Percentiles rank a stretch among this genome's conserved stretches.
phyloP scores from a whole-genome alignment of 2,797 vertebrate genomes.

The Catamblyrhynchus diadema region DNA sequence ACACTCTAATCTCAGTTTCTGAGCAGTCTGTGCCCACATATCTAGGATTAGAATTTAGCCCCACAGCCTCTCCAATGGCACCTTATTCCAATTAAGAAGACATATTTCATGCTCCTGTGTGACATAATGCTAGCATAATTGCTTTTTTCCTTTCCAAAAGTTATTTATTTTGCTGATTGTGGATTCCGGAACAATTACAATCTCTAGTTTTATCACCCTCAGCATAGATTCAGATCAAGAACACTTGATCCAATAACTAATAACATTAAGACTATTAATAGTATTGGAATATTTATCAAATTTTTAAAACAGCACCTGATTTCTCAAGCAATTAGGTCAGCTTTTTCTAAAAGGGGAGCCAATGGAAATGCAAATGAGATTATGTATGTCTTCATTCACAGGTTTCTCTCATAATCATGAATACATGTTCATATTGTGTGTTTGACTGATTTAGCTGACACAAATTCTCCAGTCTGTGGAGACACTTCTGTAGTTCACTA shows the following conservation, averaged over 20 bases:
- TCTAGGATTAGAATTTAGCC: conserved; percentile 52
- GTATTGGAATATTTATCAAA: neutral
- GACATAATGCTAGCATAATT: neutral
- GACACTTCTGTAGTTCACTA: neutral
- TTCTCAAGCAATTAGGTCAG: neutral
- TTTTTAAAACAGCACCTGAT: neutral
- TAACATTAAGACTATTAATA: neutral
- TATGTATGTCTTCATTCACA: neutral
- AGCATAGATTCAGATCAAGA: neutral
- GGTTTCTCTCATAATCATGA: neutral
- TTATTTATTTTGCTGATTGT: neutral
- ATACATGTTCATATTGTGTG: neutral
- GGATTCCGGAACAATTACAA: neutral
- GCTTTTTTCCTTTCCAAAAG: neutral
- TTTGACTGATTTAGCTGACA: neutral
- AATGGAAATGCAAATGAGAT: neutral
- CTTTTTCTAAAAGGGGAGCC: neutral
- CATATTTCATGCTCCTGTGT: neutral
- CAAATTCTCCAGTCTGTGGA: neutral
- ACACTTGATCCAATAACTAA: neutral
- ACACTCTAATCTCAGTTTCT: conserved; percentile 50
- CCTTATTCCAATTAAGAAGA: neutral
- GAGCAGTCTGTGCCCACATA: conserved; percentile 36
- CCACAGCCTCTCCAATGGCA: neutral
- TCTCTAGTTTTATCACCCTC: neutral